Base-by-base conservation (phyloP, 1,140 invertebrate genomes). In the Telenomus remus region DNA sequence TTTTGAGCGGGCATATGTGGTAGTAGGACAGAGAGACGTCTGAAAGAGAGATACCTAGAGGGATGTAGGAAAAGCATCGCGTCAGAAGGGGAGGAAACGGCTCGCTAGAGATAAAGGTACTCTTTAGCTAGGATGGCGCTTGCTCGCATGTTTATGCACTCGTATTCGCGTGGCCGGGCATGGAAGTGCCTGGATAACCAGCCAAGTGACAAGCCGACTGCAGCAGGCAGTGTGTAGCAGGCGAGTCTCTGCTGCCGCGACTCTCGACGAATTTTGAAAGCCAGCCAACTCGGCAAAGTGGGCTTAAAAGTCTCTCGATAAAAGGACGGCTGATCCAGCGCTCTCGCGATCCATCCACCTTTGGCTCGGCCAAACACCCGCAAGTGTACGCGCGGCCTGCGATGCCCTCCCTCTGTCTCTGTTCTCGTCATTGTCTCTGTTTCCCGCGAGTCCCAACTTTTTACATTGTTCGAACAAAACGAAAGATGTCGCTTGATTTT, bases 101-200 rank as follows among this genome's bases (percentile, higher is more conserved):
- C 83, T 82, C 81, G 85, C 81, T 82, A 81, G 82, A 87, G 85
- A 87, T 85, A 87, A 87, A 88, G 85, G 86, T 86, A 84, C 85
- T 86, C 86, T 87, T 88, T 85, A 86, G 82, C 84, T 83, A 84
- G 82, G 84, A 85, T 83, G 82, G 78, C 79, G 81, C 82, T 83
- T 81, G 81, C 85, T 87, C 85, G 83, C 85, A 86, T 87, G 87
- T 88, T 88, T 86, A 88, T 88, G 87, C 84, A 87, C 86, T 88
- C 83, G 85, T 85, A 87, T 86, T 80, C 85, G 85, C 85, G 86
- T 86, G 86, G 86, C 85, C 82, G 86, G 81, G 84, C 83, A 85
- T 87, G 85, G 83, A 85, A 88, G 85, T 87, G 85, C 82, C 82
- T 83, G 87, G 85, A 87, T 88, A 88, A 88, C 86, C 86, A 88